These are phyloP conservation scores for Orycteropus afer DNA, from an alignment of 2,113 vertebrate species.

Conservation along the genomic window DNA sequence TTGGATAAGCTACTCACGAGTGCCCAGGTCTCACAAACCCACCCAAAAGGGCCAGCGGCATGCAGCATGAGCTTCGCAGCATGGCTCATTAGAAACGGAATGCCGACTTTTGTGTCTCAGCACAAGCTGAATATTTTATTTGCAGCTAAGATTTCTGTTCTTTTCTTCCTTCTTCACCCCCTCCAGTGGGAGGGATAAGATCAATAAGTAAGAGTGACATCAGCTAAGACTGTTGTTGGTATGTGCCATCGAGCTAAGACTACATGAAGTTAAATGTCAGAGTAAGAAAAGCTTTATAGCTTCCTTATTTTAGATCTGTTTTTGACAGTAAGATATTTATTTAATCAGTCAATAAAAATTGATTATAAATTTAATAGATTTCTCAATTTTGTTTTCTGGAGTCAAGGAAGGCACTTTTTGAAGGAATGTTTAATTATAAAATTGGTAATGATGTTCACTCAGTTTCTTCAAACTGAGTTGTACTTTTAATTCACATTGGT, in stretches of 20 bases:
- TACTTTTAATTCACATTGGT: slow-evolving; percentile 15
- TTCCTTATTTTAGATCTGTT: slow-evolving; percentile 35
- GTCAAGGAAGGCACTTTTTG: slow-evolving; percentile 8
- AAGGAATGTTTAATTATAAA: slow-evolving; percentile 25
- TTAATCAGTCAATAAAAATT: slow-evolving; percentile 34
- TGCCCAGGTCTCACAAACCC: slow-evolving; percentile 68
- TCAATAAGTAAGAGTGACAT: not conserved
- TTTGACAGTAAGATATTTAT: slow-evolving; percentile 50
- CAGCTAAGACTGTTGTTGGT: not conserved
- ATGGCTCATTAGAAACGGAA: not conserved
- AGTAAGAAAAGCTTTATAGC: not conserved
- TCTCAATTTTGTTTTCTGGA: slow-evolving; percentile 52
- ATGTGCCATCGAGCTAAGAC: too few species aligned
- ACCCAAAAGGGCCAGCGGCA: slow-evolving; percentile 34
- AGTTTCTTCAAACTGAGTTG: slow-evolving; percentile 33
- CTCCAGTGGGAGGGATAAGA: not conserved
- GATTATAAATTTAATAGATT: not conserved
- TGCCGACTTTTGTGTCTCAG: not conserved
- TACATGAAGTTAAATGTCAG: not conserved
- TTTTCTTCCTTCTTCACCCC: not conserved
- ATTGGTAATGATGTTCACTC: slow-evolving; percentile 6
- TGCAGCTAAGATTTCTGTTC: not conserved
- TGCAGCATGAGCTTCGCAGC: not conserved
- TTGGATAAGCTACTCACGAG: not conserved
- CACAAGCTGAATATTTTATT: not conserved